phyloP scores from a whole-genome alignment of 53 echinoderm and acorn worm genomes.

The Holothuria leucospilota region DNA sequence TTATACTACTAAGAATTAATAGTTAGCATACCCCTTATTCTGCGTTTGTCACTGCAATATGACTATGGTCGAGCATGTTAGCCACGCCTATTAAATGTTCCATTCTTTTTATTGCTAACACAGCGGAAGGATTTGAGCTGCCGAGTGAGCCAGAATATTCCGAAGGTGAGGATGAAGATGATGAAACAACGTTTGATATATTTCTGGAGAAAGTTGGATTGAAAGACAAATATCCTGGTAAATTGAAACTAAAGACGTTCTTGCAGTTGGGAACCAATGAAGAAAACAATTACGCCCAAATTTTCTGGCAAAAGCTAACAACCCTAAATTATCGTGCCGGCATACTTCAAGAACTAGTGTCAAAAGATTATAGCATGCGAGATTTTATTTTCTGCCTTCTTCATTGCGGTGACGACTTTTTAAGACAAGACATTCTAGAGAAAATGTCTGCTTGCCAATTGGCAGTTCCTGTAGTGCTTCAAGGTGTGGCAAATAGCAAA shows the following conservation, averaged over 20 bases:
- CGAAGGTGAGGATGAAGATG: neutral
- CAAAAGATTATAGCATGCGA: conserved; percentile 26
- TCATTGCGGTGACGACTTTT: conserved; percentile 31
- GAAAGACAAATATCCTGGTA: conserved; percentile 24
- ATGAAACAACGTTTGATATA: neutral
- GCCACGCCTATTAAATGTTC: too few species aligned
- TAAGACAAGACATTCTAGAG: conserved; percentile 29
- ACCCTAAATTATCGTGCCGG: conserved; percentile 31
- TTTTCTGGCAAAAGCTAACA: conserved; percentile 32
- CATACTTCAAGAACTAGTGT: neutral
- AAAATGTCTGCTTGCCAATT: conserved; percentile 46
- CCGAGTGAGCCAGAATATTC: conserved; percentile 4
- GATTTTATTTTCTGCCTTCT: conserved; percentile 23
- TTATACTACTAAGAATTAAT: too few species aligned
- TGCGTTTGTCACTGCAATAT: too few species aligned
- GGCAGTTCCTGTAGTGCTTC: conserved; percentile 22
- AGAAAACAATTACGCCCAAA: neutral
- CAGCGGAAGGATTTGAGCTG: neutral
- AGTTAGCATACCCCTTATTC: too few species aligned
- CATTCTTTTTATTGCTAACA: too few species aligned
- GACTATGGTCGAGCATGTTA: too few species aligned
- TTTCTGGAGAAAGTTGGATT: conserved; percentile 11
- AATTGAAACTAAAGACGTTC: conserved; percentile 1
- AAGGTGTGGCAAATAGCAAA: neutral
- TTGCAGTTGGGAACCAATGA: neutral